These are phyloP conservation scores for Uromys caudimaculatus DNA, from an alignment of 2,797 vertebrate species.

Conservation along the genomic window DNA sequence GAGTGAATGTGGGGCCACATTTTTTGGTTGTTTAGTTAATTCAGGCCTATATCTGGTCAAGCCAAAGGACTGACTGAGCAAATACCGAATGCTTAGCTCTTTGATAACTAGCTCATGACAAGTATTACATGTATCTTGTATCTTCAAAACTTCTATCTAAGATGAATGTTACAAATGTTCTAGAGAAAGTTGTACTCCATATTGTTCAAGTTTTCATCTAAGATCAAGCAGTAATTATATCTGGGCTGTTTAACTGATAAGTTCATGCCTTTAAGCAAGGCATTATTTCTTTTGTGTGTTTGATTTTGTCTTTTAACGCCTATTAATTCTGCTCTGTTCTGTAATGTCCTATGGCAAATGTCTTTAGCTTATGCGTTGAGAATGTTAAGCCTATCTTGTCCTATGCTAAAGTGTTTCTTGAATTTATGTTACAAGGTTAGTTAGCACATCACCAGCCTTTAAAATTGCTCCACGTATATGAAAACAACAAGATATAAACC, in stretches of 20 bases:
- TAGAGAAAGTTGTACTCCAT: neutral
- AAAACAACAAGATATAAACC: neutral
- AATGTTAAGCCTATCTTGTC: neutral
- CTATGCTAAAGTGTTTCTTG: neutral
- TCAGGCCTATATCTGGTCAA: neutral
- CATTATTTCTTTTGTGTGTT: neutral
- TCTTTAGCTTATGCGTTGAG: neutral
- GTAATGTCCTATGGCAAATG: neutral
- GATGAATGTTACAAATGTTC: neutral
- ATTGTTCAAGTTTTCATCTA: neutral
- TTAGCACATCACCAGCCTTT: neutral
- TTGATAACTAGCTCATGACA: neutral
- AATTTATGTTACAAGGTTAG: neutral
- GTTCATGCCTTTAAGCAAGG: rapidly evolving
- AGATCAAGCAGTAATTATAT: neutral
- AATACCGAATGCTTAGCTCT: neutral
- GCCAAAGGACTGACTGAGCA: neutral
- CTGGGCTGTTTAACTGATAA: neutral
- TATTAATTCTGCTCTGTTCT: neutral
- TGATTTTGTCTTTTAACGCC: neutral
- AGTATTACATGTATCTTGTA: neutral
- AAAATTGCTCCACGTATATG: neutral
- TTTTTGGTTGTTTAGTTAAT: neutral
- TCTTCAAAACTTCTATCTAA: neutral
- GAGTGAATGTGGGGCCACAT: rapidly evolving